phyloP scores from a whole-genome alignment of 2,797 vertebrate genomes.

The Geotrypetes seraphini region DNA sequence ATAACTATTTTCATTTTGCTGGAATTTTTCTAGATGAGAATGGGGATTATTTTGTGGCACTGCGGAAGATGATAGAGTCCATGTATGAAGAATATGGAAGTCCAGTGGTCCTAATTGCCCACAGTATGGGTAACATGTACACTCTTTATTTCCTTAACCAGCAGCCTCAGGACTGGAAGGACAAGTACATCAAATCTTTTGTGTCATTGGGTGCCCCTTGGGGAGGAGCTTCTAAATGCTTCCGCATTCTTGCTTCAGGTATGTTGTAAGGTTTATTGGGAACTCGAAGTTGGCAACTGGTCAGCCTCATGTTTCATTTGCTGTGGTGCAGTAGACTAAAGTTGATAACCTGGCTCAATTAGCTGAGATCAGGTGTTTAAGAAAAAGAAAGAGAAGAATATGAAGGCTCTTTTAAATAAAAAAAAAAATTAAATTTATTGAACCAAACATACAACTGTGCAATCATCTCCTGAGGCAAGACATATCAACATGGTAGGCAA shows the following conservation, averaged over 20 bases:
- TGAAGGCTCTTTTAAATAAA: no score
- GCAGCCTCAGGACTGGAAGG: slow-evolving; percentile 88
- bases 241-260: slow-evolving; percentile 88
- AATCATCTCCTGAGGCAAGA: no score
- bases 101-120: slow-evolving; percentile 84
- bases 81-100: slow-evolving; percentile 73
- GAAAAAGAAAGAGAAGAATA: no score
- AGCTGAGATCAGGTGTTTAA: no score
- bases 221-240: slow-evolving; percentile 91
- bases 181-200: slow-evolving; percentile 80
- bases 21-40: slow-evolving; percentile 81
- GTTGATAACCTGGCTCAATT: no score
- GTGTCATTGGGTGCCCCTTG: slow-evolving; percentile 81
- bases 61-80: slow-evolving; percentile 82
- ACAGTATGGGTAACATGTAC: slow-evolving; percentile 99
- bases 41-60: slow-evolving; percentile 70
- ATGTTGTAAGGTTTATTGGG: no score
- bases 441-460: no score
- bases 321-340: no score
- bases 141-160: slow-evolving; percentile 89
- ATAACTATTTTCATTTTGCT: not conserved
- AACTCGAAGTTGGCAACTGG: no score
- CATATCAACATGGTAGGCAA: no score
- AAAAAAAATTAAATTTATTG: no score
- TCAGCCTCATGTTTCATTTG: no score